Percentiles rank a stretch among this genome's conserved stretches.
phyloP scores from a whole-genome alignment of 1,140 invertebrate species.

The Hycleus cichorii region DNA sequence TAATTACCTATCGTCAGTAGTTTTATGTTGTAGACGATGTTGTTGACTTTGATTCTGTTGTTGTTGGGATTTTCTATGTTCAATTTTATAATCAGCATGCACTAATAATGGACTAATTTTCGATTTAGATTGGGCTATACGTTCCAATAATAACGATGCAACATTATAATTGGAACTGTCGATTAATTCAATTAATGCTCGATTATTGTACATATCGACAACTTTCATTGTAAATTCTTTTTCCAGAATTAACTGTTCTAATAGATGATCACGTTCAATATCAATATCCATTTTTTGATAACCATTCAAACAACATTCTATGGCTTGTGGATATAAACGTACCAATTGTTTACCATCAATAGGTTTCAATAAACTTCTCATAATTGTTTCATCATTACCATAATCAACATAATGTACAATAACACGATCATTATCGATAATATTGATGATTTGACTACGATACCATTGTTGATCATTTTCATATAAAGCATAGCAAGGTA shows the following conservation, averaged over 20 bases:
- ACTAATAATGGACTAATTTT: slow-evolving; percentile 35
- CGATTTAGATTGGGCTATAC: slow-evolving; percentile 29
- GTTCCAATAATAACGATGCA: slow-evolving; percentile 34
- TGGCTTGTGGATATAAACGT: slow-evolving; percentile 60
- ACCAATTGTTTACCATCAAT: slow-evolving; percentile 58
- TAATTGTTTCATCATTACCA: slow-evolving; percentile 66
- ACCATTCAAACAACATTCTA: slow-evolving; percentile 61
- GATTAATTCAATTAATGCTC: slow-evolving; percentile 47
- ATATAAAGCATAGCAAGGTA: slow-evolving; percentile 67
- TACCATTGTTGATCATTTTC: slow-evolving; percentile 66
- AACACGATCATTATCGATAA: slow-evolving; percentile 42
- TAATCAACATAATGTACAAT: slow-evolving; percentile 69
- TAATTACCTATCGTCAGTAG: too few relatives aligned
- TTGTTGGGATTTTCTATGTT: slow-evolving; percentile 24
- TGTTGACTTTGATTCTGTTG: background rate
- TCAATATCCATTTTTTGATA: slow-evolving; percentile 42
- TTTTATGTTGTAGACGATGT: too few relatives aligned
- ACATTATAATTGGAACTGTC: slow-evolving; percentile 39
- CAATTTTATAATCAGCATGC: slow-evolving; percentile 34
- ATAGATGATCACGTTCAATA: slow-evolving; percentile 37
- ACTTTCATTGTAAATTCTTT: slow-evolving; percentile 50
- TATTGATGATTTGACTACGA: slow-evolving; percentile 51
- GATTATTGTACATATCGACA: slow-evolving; percentile 42
- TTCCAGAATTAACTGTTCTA: slow-evolving; percentile 45
- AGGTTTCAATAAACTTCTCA: slow-evolving; percentile 48